Base-by-base conservation (phyloP, 2,797 vertebrate species). In the Amniataba percoides region DNA sequence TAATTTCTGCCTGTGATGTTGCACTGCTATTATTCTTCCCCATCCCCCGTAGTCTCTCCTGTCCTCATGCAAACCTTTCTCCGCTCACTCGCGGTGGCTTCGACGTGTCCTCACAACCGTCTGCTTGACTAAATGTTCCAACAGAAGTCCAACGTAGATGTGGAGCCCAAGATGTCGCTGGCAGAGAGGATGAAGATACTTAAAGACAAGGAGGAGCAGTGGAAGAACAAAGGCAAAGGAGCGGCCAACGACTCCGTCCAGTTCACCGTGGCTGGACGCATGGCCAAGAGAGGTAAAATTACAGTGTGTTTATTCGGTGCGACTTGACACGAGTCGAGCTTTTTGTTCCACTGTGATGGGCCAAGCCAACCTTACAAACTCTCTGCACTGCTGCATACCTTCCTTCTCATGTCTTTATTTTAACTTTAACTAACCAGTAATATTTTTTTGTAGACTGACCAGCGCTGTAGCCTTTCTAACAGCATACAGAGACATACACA, bases 181-280 rank as follows among this genome's bases (percentile, higher is more conserved):
- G 83, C 86, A 15, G 94, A 96, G 0, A 85, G 95, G 64, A 95
- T 96, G 94, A 95, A 94, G 88, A 88, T 93, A 65, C 94, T 96
- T 5, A 94, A 95, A 78, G 94, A 94, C 74, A 95, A 95, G 52
- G 95, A 96, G 89, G 94, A 96, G 81, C 91, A 93, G 83, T 96
- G 95, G 96, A 96, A 96, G 79, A 82, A 19, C 77, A 94, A 83
- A 87, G 96, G 95, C 63, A 95, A 95, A 84, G 95, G 95, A 70
- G 95, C 95, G 23, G 93, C 93, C 84, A 96, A 96, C 6, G 96
- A 96, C 90, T 96, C 95, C 0, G 57, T 78, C 14, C 96, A 96
- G 93, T 96, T 96, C 91, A 96, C 95, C 0, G 96, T 96, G 34
- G 95, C 95, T 1, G 95, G 95, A 73, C 94, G 95, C 68, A 96